Percentiles rank a stretch among this genome's conserved stretches.
phyloP scores from a whole-genome alignment of 2,888 invertebrate genomes.

The Dermolepida albohirtum region DNA sequence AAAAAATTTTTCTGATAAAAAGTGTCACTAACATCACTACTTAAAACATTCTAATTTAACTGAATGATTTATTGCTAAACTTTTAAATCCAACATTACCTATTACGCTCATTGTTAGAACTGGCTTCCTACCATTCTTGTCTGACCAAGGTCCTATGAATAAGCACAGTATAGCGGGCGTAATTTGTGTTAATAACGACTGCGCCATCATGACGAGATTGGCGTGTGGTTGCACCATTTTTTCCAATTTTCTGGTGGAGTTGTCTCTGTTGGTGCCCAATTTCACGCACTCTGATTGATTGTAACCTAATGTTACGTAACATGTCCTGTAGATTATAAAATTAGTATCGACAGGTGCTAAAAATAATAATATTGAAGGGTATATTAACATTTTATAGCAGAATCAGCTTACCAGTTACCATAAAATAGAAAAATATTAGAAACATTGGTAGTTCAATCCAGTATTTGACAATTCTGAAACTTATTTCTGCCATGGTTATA shows the following conservation, averaged over 20 bases:
- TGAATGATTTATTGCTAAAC: too few relatives aligned
- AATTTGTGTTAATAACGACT: conserved; percentile 22
- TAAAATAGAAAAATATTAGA: too few relatives aligned
- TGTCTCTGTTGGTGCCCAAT: conserved; percentile 69
- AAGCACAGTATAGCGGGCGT: conserved; percentile 74
- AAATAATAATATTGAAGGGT: conserved; percentile 50
- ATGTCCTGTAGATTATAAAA: conserved; percentile 77
- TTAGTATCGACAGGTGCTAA: conserved; percentile 73
- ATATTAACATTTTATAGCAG: conserved; percentile 2
- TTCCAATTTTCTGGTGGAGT: conserved; percentile 67
- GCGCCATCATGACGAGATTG: conserved; percentile 71
- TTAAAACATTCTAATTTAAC: too few relatives aligned
- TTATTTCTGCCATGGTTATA: too few relatives aligned
- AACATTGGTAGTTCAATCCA: too few relatives aligned
- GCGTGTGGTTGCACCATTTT: conserved; percentile 74
- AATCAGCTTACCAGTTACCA: conserved; percentile 63
- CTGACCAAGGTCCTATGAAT: conserved; percentile 85
- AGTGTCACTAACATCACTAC: too few relatives aligned
- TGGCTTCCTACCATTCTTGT: conserved; percentile 67
- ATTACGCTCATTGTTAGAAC: conserved; percentile 23
- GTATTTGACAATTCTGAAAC: too few relatives aligned
- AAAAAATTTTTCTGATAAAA: too few relatives aligned
- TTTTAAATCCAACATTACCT: too few relatives aligned
- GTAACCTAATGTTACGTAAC: conserved; percentile 71
- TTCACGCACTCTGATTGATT: conserved; percentile 72